Evolutionary conservation across 2,888 invertebrate genomes (phyloP), one percentile per base, ranked within the genome.

Genomic region (Orthosia gothica): DNA sequence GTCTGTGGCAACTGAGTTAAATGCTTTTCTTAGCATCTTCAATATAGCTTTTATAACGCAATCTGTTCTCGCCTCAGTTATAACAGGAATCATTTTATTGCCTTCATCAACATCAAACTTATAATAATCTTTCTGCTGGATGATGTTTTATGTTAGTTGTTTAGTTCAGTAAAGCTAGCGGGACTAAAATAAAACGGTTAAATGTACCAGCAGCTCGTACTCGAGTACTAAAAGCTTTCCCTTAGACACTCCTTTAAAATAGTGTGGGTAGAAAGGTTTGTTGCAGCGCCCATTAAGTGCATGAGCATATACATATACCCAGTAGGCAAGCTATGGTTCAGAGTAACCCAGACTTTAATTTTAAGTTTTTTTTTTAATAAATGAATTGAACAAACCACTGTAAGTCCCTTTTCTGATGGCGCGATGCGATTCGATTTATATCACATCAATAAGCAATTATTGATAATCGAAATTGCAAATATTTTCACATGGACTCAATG

Each of bases 181-280:
- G 61, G 18, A 67, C n/a, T 65, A 20, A 76, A 76, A 76, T 70
- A 69, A 67, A 59, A 67, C 64, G 9, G 50, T 61, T 54, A 20
- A 74, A 61, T 78, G 26, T 61, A 20, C 54, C 12, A 70, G n/a
- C 26, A 80, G 49, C 45, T 55, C 40, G 15, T 49, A 16, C 32
- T 69, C 1, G n/a, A 40, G 73, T 40, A 81, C 66, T 65, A 74
- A 79, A 76, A 79, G 32, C 58, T 55, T 81, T 59, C 26, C 20
- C 23, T 64, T 20, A 23, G n/a, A 49, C 26, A 59, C 54, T 32
- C 7, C n/a, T 71, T 32, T 52, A 15, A 52, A 71, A 50, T 61
- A 47, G 32, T 55, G n/a, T 12, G 15, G 54, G 47, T 49, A 61
- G n/a, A 59, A 50, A 55, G 20, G 71, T 62, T 79, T 70, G 7